A percentile compares a stretch with the other conserved stretches of the same genome.
These are phyloP conservation scores for Setophaga coronata DNA, from an alignment of 2,113 vertebrate species.

Conservation along the genomic window DNA sequence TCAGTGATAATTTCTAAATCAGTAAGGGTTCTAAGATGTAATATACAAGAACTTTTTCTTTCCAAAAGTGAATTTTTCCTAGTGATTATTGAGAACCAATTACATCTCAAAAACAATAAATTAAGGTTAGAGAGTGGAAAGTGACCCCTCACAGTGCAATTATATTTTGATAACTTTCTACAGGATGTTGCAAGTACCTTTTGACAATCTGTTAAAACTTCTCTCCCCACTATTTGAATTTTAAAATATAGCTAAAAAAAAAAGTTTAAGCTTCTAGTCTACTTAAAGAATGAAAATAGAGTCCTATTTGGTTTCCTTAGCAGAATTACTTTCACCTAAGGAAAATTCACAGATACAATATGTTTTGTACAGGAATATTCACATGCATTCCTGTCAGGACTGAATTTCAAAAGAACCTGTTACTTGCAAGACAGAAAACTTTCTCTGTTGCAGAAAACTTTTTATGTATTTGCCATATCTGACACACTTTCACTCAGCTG, in stretches of 20 bases:
- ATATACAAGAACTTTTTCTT: not conserved
- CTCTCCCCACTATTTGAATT: not conserved
- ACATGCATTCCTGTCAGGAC: not conserved
- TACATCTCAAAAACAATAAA: not conserved
- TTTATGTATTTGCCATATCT: not conserved
- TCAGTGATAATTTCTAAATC: not conserved
- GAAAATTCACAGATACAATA: not conserved
- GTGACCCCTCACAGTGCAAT: not conserved
- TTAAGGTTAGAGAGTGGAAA: not conserved
- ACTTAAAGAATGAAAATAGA: not conserved
- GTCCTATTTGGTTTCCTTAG: not conserved
- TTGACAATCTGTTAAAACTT: not conserved
- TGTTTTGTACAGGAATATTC: not conserved
- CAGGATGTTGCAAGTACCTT: not conserved
- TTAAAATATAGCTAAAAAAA: not conserved
- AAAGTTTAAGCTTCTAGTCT: not conserved
- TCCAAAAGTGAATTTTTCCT: not conserved
- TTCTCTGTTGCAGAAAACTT: slow-evolving; percentile 11
- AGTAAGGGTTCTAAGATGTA: not conserved
- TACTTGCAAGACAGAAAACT: not conserved
- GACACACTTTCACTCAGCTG: not conserved
- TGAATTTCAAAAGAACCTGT: not conserved
- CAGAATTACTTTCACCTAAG: not conserved
- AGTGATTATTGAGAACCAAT: not conserved
- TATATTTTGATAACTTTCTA: not conserved